phyloP scores from a whole-genome alignment of 2,888 invertebrate species.

The Elegia similella region DNA sequence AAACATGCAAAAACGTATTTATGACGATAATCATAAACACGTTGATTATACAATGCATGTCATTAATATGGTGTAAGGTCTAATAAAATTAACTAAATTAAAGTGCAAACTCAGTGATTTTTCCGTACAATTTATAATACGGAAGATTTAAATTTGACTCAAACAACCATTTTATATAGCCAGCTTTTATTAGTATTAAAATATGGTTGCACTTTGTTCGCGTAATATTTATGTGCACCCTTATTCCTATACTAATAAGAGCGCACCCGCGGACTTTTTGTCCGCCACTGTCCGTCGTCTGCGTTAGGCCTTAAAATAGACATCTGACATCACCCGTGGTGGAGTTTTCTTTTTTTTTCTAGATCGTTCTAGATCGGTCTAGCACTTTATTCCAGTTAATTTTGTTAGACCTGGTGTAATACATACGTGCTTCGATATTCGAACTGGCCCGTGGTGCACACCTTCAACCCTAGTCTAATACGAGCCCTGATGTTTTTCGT shows the following conservation, averaged over 20 bases:
- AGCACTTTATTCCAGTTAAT: constrained; percentile 5
- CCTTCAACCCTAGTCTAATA: neutral
- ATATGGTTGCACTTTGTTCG: too few relatives aligned
- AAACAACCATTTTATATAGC: too few relatives aligned
- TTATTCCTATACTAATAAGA: too few relatives aligned
- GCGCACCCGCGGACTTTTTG: too few relatives aligned
- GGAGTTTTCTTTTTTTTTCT: too few relatives aligned
- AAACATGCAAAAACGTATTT: constrained; percentile 28
- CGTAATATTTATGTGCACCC: too few relatives aligned
- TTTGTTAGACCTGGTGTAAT: constrained; percentile 19
- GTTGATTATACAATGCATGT: neutral
- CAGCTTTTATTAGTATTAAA: too few relatives aligned
- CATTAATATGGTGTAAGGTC: neutral
- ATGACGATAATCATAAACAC: constrained; percentile 23
- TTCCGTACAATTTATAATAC: too few relatives aligned
- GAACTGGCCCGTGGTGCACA: neutral
- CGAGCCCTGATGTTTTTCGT: neutral
- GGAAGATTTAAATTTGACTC: too few relatives aligned
- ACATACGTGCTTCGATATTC: constrained; percentile 23
- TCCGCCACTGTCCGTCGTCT: too few relatives aligned
- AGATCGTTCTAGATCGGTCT: neutral
- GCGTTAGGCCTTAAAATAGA: too few relatives aligned
- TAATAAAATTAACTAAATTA: neutral
- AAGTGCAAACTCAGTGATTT: neutral
- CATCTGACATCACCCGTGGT: too few relatives aligned